A percentile compares a stretch with the other conserved stretches of the same genome.
Evolutionary conservation across 2,113 vertebrate genomes (phyloP).

Genomic region (Grus americana): DNA sequence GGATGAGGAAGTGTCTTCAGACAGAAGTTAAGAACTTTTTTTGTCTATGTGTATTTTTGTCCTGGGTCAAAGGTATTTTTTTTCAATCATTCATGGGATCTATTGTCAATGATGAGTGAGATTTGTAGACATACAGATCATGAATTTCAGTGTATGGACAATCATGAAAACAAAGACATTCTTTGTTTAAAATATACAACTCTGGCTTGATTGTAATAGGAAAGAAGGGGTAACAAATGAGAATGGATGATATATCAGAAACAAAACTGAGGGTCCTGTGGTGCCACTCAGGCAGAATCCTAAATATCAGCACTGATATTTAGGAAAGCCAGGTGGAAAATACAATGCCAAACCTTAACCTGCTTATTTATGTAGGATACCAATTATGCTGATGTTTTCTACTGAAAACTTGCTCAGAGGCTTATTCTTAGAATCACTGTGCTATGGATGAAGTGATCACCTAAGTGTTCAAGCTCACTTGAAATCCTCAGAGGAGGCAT

Average conservation of each 20-base stretch:
- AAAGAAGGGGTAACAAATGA: not conserved
- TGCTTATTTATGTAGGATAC: not conserved
- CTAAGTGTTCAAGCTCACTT: not conserved
- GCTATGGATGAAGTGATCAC: not conserved
- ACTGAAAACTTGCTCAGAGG: not conserved
- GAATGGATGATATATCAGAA: not conserved
- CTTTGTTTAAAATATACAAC: not conserved
- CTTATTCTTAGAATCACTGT: not conserved
- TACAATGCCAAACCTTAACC: not conserved
- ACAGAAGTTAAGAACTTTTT: not conserved
- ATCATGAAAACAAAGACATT: not conserved
- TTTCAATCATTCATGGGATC: not conserved
- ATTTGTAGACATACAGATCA: not conserved
- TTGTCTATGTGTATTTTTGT: not conserved
- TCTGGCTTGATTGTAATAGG: not conserved
- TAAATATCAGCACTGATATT: not conserved
- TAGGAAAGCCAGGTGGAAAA: not conserved
- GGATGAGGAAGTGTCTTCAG: not conserved
- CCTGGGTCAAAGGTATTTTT: not conserved
- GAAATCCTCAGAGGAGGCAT: not conserved
- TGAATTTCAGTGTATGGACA: not conserved
- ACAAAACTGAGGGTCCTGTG: not conserved
- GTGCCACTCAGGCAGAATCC: not conserved
- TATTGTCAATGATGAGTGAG: not conserved
- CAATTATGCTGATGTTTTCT: not conserved